Evolutionary conservation across 2,888 invertebrate species (phyloP), one percentile per base, ranked within the genome.

Genomic region (Dendrolimus houi): DNA sequence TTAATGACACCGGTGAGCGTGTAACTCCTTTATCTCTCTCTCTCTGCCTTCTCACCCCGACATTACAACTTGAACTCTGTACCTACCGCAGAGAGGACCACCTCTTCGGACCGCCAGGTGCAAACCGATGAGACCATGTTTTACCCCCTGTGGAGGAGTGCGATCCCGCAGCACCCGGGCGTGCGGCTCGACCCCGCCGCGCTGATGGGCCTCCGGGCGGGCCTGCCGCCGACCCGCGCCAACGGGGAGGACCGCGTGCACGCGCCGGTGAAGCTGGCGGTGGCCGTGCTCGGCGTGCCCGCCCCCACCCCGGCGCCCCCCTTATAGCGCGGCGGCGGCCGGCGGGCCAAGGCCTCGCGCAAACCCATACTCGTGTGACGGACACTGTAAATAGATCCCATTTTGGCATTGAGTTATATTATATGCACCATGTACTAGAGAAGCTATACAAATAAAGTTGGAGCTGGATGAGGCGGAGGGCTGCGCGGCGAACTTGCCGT

Each of bases 51-150:
- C 29, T 14, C 9, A 14, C 1, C 42, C 9, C 42, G 14, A 47
- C 7, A 6, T 7, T 41, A 1, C 14, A 12, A 52, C 8, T 14
- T 12, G 9, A n/a, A 41, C 41, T 9, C 7, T 42, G 40, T 40
- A 29, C 58, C 8, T 58, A 53, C 59, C 58, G 3, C 74, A 83
- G 85, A 85, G 59, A 72, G 74, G 55, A 71, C 74, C 13, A 72
- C 73, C n/a, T 78, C 76, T 9, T 69, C 75, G 8, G 85, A 87
- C 63, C 74, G 83, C 7, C 81, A 82, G 54, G 83, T 84, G 57
- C 87, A 87, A 67, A 87, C 87, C 9, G 87, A 87, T 13, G 85
- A 81, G n/a, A 60, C 66, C 9, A 55, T 63, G 29, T 60, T 68
- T 59, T 74, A 70, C 56, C 76, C 75, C 59, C 62, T 52, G 60